phyloP scores from a whole-genome alignment of 2,113 vertebrate genomes.

The Spilogale gracilis region DNA sequence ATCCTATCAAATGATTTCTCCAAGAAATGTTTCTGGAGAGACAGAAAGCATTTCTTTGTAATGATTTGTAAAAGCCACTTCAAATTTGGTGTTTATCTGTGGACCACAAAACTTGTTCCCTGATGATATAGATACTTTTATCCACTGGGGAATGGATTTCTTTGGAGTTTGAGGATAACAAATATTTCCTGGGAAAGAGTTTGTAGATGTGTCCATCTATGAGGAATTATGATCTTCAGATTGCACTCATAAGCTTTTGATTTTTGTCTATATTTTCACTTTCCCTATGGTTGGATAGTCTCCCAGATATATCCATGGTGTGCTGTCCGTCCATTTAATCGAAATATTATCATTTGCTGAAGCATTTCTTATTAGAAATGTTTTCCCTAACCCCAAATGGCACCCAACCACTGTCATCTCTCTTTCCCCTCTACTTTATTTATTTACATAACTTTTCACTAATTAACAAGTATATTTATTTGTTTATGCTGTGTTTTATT shows the following conservation, averaged over 20 bases:
- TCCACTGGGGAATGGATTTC: neutral
- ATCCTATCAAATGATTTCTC: conserved; percentile 35
- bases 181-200: neutral
- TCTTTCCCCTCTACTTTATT: neutral
- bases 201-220: neutral
- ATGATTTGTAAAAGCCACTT: neutral
- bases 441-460: neutral
- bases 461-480: neutral
- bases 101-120: neutral
- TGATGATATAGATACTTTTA: neutral
- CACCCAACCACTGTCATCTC: neutral
- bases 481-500: neutral
- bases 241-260: neutral
- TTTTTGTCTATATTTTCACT: neutral
- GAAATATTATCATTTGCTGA: neutral
- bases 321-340: neutral
- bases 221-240: neutral
- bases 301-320: neutral
- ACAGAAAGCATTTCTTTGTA: neutral
- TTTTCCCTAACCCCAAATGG: neutral
- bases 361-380: neutral
- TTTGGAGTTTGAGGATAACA: neutral
- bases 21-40: conserved; percentile 28
- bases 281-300: neutral
- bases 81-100: conserved; percentile 26